Conservation (phyloP, 2,888 invertebrate genomes). For the Hermaeophaga mercurialis region DNA sequence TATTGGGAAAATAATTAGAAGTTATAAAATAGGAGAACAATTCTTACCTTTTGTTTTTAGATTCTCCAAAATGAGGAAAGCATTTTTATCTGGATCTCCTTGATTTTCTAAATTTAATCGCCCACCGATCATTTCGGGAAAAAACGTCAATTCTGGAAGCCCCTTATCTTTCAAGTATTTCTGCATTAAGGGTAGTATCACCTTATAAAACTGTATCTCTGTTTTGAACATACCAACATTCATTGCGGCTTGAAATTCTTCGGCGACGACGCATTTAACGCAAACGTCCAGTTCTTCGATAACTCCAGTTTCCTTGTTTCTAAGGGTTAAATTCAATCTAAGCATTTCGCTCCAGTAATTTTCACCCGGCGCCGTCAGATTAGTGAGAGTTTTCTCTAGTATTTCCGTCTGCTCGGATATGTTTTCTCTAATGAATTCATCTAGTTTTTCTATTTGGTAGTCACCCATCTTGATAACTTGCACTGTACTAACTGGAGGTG, state of each 20-base stretch:
- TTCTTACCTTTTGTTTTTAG: slow-evolving; percentile 46
- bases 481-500: too few species aligned
- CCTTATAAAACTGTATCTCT: slow-evolving; percentile 59
- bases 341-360: slow-evolving; percentile 31
- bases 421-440: slow-evolving; percentile 7
- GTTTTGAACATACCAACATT: slow-evolving; percentile 59
- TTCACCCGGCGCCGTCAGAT: slow-evolving; percentile 26
- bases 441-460: not conserved
- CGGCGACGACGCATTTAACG: not conserved
- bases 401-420: slow-evolving; percentile 8
- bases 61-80: slow-evolving; percentile 61
- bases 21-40: too few species aligned
- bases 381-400: slow-evolving; percentile 6
- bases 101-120: slow-evolving; percentile 31
- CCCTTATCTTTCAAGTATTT: slow-evolving; percentile 57
- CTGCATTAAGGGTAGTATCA: slow-evolving; percentile 56
- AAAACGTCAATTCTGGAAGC: slow-evolving; percentile 51
- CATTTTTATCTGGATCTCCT: slow-evolving; percentile 55
- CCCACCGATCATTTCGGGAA: slow-evolving; percentile 58
- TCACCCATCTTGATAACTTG: not conserved
- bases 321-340: slow-evolving; percentile 16
- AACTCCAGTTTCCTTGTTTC: slow-evolving; percentile 1
- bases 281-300: slow-evolving; percentile 11
- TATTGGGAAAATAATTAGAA: too few species aligned
- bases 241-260: slow-evolving; percentile 46